Evolutionary conservation across 1,140 invertebrate genomes (phyloP).

Genomic region (Plutomurus gul): DNA sequence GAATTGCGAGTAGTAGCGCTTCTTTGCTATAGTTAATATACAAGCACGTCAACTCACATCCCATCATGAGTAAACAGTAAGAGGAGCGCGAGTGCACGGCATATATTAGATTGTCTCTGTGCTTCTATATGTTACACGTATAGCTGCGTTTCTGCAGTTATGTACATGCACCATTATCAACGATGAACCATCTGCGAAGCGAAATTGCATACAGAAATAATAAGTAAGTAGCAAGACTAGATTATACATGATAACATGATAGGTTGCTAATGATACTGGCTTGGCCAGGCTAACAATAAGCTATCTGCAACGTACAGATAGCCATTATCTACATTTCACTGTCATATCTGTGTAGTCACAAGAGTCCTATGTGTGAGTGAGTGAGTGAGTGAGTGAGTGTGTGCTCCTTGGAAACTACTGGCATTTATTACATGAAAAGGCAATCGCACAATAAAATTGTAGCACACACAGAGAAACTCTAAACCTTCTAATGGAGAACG

Average conservation of each 20-base stretch:
- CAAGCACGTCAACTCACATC: too few species aligned
- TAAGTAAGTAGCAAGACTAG: conserved; percentile 10
- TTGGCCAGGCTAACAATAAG: not conserved
- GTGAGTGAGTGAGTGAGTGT: too few species aligned
- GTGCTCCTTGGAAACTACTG: not conserved
- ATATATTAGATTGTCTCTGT: too few species aligned
- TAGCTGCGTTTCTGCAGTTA: too few species aligned
- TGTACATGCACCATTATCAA: too few species aligned
- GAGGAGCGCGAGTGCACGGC: too few species aligned
- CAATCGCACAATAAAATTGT: conserved; percentile 19
- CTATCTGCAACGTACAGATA: not conserved
- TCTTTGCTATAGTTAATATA: too few species aligned
- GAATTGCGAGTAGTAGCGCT: too few species aligned
- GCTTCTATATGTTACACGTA: too few species aligned
- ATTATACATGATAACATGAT: conserved; percentile 18
- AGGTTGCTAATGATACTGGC: conserved; percentile 8
- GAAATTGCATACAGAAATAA: conserved; percentile 21
- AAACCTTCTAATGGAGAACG: not conserved
- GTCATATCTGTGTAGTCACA: not conserved
- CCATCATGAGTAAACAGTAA: too few species aligned
- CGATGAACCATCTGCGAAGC: conserved; percentile 18
- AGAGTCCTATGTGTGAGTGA: too few species aligned
- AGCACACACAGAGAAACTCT: conserved; percentile 6
- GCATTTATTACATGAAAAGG: conserved; percentile 17
- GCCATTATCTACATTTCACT: not conserved